phyloP scores from a whole-genome alignment of 1,140 invertebrate species.

The Ceratitis capitata region DNA sequence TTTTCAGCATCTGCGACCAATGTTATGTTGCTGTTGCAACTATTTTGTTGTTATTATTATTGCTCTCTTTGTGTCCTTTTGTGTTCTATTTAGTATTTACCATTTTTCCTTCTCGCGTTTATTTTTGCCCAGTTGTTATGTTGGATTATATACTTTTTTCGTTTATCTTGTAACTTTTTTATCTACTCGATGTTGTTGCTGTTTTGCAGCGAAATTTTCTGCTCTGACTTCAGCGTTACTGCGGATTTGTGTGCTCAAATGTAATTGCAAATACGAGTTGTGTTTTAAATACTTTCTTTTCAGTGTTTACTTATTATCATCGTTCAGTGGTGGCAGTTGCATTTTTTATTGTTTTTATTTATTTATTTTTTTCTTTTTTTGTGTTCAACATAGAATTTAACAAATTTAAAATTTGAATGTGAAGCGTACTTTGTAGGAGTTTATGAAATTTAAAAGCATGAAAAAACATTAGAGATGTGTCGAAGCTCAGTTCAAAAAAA shows the following conservation, averaged over 20 bases:
- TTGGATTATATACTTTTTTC: not conserved
- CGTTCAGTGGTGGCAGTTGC: no score
- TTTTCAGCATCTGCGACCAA: not conserved
- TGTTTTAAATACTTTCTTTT: not conserved
- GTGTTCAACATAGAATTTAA: no score
- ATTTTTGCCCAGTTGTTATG: not conserved
- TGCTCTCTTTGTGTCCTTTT: not conserved
- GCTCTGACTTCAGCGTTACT: not conserved
- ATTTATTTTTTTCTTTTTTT: no score
- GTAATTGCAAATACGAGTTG: constrained; percentile 26
- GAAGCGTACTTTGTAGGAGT: no score
- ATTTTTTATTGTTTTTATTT: no score
- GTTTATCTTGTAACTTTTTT: not conserved
- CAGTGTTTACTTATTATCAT: not conserved
- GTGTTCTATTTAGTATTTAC: not conserved
- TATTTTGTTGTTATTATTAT: constrained; percentile 21
- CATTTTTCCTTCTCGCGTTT: not conserved
- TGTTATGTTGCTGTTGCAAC: constrained; percentile 12
- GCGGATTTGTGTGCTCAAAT: constrained; percentile 11
- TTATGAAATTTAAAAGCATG: no score
- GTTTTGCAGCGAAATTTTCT: not conserved
- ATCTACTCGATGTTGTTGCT: not conserved
- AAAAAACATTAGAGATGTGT: no score
- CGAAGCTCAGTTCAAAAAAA: no score
- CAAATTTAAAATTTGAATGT: no score